Percentiles rank a stretch among this genome's conserved stretches.
phyloP scores from a whole-genome alignment of 2,888 invertebrate genomes.

The Hydrotaea diabolus region DNA sequence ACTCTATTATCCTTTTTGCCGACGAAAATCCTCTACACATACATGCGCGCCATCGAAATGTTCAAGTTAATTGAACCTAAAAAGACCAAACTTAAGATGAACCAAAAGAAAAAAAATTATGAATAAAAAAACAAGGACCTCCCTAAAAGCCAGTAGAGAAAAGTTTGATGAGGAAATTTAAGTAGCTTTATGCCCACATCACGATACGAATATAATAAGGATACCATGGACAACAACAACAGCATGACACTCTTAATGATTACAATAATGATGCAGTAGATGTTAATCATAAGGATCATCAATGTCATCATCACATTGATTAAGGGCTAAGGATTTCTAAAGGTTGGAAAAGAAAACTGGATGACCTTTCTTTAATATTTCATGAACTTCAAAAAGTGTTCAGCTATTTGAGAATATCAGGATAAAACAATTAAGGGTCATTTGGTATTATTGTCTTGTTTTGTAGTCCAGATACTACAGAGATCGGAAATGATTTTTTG shows the following conservation, averaged over 20 bases:
- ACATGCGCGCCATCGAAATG: background rate
- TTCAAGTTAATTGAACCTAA: slow-evolving; percentile 21
- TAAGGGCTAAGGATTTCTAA: background rate
- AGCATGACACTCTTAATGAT: background rate
- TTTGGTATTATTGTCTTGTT: too few relatives aligned
- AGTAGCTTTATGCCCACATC: slow-evolving; percentile 7
- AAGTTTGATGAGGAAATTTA: background rate
- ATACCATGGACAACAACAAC: background rate
- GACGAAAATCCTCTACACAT: background rate
- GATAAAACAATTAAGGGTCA: too few relatives aligned
- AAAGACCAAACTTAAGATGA: slow-evolving; percentile 14
- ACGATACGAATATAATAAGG: background rate
- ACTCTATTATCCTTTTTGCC: too few relatives aligned
- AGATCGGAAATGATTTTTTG: too few relatives aligned
- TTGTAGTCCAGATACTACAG: too few relatives aligned
- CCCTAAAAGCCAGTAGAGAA: background rate
- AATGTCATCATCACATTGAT: background rate
- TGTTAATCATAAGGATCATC: background rate
- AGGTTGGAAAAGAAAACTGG: background rate
- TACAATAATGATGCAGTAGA: background rate
- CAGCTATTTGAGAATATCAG: too few relatives aligned
- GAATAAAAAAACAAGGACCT: background rate
- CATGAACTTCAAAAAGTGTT: background rate
- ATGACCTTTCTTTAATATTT: too few relatives aligned
- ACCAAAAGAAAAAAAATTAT: background rate